phyloP scores from a whole-genome alignment of 2,888 invertebrate species.

The Lepidonotus clava region DNA sequence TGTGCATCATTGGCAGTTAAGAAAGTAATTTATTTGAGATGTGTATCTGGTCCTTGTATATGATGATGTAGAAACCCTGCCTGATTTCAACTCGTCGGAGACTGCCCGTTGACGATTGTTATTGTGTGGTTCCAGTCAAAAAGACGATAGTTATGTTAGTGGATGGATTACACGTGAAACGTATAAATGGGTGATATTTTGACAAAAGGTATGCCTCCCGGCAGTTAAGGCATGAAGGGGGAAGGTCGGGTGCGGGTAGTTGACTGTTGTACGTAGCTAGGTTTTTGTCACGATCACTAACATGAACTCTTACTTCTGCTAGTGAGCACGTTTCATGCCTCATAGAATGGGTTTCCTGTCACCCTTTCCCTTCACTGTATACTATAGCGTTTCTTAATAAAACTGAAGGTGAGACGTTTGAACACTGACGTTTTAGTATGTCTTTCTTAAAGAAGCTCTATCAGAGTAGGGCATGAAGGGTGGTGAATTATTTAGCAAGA shows the following conservation, averaged over 20 bases:
- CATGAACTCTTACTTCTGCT: not conserved
- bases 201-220: not conserved
- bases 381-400: constrained; percentile 49
- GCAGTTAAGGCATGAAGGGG: not conserved
- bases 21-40: constrained; percentile 31
- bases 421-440: too few species aligned
- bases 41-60: constrained; percentile 19
- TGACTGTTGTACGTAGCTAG: constrained; percentile 35
- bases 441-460: too few species aligned
- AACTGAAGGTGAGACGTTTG: too few species aligned
- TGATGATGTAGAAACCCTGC: not conserved
- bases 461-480: too few species aligned
- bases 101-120: not conserved
- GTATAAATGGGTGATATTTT: constrained; percentile 26
- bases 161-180: not conserved
- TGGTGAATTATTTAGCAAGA: too few species aligned
- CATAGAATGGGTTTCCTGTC: constrained; percentile 44
- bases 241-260: not conserved
- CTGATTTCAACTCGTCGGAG: not conserved
- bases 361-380: constrained; percentile 37
- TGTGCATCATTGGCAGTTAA: not conserved
- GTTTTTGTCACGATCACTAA: not conserved
- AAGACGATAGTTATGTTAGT: not conserved
- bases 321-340: constrained; percentile 39
- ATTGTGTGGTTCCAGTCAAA: not conserved